Evolutionary conservation across 23 tunicate species (phyloP), one percentile per base, ranked within the genome.

Genomic region (Trididemnum clinides): DNA sequence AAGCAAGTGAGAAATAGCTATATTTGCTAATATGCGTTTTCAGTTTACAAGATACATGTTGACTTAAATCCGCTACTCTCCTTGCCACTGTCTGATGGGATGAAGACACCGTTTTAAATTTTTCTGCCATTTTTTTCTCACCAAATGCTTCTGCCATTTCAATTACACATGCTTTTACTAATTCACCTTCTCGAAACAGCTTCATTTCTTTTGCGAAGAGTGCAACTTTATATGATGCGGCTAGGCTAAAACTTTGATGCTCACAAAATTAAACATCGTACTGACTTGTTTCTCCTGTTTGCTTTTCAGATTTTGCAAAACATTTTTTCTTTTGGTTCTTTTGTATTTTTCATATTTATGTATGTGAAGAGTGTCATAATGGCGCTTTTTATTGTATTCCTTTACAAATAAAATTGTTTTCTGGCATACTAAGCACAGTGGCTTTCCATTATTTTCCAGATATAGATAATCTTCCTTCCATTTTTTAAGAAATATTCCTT

Each of bases 101-200:
- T 1, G 44, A 39, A 49, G 82, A 77, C 70, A 77, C 82, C 29
- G 35, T 77, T 77, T 71, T 50, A 77, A 39, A 77, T 44, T 77
- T 77, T 77, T 50, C 31, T 33, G 82, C 82, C 15, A 1, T 64
- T 0, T 77, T 70, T n/a, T 77, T 77, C 0, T 77, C 82, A 0
- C 64, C 82, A 77, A 77, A 77, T 10, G 0, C 64, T 28, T 0
- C 63, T 0, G 82, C 82, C 70, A 77, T 77, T 37, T 77, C 44
- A 0, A 77, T 37, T 21, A 64, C 82, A 77, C 82, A 44, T 77
- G 62, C 1, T 34, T 77, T 77, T 39, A 39, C 30, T 38, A 76
- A 38, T n/a, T 76, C 82, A 39, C 82, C 82, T 21, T 76, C 82
- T 28, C 82, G 63, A 76, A 76, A 76, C n/a, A 27, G 12, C 82